Conservation (phyloP, 2,113 vertebrate species). For the Oceanites oceanicus region DNA sequence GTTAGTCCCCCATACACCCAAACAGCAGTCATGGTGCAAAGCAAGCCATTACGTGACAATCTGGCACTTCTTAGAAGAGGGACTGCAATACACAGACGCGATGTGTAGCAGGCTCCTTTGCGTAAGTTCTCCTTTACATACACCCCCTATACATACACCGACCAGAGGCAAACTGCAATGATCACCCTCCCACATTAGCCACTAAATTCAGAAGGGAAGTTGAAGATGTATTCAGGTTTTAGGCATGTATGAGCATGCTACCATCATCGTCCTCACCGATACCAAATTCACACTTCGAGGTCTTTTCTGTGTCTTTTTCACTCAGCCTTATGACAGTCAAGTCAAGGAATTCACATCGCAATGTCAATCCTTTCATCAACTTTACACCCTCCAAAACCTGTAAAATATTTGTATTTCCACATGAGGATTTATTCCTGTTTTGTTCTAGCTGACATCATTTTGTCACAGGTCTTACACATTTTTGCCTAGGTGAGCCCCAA, state of each 20-base stretch:
- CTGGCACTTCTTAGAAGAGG: neutral
- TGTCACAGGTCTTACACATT: neutral
- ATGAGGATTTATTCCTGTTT: constrained; percentile 30
- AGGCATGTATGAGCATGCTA: neutral
- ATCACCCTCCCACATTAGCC: neutral
- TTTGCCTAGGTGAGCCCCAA: constrained; percentile 68
- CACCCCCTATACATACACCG: rapidly evolving
- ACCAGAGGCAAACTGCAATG: neutral
- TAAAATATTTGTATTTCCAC: constrained; percentile 3
- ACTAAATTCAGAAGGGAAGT: neutral
- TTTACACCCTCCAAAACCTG: neutral
- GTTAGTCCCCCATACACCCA: neutral
- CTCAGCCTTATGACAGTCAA: neutral
- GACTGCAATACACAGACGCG: rapidly evolving
- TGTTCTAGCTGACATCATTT: constrained; percentile 51
- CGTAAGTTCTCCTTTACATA: rapidly evolving
- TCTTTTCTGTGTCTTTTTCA: neutral
- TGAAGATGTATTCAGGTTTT: neutral
- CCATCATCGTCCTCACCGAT: rapidly evolving
- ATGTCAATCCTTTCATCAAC: neutral
- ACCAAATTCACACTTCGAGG: neutral
- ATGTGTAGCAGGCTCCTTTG: neutral
- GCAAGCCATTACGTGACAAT: neutral
- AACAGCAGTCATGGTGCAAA: neutral
- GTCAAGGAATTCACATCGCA: neutral